Conservation (phyloP, 2,113 vertebrate genomes). For the Laticauda laticaudata region DNA sequence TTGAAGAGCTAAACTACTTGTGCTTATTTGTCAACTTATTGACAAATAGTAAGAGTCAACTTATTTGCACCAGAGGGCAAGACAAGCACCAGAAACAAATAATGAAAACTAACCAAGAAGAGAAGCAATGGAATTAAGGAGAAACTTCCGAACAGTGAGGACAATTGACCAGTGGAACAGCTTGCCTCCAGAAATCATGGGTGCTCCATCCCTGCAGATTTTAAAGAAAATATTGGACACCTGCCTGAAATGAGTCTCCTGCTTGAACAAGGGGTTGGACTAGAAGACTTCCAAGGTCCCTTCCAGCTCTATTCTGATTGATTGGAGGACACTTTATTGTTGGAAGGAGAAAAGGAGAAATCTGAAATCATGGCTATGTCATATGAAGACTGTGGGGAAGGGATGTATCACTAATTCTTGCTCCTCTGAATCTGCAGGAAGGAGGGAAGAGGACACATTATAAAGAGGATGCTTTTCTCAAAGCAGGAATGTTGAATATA, state of each 20-base stretch:
- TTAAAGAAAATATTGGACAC: not conserved
- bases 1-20: not conserved
- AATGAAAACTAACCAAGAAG: not conserved
- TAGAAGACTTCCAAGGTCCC: not conserved
- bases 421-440: not conserved
- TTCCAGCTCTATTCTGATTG: not conserved
- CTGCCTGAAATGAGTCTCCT: not conserved
- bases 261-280: not conserved
- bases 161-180: not conserved
- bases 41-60: not conserved
- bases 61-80: not conserved
- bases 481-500: not conserved
- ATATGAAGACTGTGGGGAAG: not conserved
- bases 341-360: not conserved
- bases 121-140: not conserved
- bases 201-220: not conserved
- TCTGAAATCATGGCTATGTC: not conserved
- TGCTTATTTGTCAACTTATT: not conserved
- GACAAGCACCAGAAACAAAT: not conserved
- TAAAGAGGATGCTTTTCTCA: not conserved
- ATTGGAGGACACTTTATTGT: not conserved
- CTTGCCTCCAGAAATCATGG: not conserved
- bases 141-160: not conserved
- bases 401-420: not conserved
- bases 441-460: not conserved